Percentiles rank a stretch among this genome's conserved stretches.
phyloP scores from a whole-genome alignment of 2,113 vertebrate species.

The Salvator merianae region DNA sequence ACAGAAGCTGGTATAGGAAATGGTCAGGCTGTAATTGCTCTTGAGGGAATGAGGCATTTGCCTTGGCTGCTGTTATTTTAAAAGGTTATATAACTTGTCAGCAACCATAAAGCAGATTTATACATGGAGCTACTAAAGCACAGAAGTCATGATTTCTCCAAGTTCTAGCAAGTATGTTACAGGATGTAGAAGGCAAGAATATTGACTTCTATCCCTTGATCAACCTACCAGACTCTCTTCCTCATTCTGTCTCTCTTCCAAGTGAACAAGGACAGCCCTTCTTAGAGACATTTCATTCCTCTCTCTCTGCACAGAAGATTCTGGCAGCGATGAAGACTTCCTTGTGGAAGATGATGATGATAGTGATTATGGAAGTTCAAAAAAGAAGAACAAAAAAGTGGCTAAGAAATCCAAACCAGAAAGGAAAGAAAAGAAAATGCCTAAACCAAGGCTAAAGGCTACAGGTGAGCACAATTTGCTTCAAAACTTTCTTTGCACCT shows the following conservation, averaged over 20 bases:
- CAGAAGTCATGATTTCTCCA: background rate
- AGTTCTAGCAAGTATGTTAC: background rate
- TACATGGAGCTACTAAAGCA: background rate
- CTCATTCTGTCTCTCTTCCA: conserved; percentile 6
- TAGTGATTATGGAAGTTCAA: conserved; percentile 96
- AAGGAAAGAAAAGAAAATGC: conserved; percentile 98
- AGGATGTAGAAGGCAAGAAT: background rate
- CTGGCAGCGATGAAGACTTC: conserved; percentile 97
- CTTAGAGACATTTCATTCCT: conserved; percentile 60
- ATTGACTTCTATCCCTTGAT: background rate
- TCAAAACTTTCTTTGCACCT: background rate
- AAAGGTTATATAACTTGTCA: conserved; percentile 10
- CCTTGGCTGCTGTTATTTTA: conserved; percentile 15
- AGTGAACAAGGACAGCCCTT: conserved; percentile 27
- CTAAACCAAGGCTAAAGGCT: conserved; percentile 97
- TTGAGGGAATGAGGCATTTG: conserved; percentile 15
- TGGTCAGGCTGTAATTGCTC: conserved; percentile 5
- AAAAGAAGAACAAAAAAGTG: conserved; percentile 96
- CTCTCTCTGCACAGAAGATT: conserved; percentile 82
- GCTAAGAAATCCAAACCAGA: conserved; percentile 89
- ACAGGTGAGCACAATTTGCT: conserved; percentile 81
- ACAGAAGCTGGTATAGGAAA: conserved; percentile 16
- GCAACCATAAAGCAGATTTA: conserved; percentile 18
- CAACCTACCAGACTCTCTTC: conserved; percentile 26
- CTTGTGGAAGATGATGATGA: conserved; percentile 98